Evolutionary conservation across 2,888 invertebrate species (phyloP).

Genomic region (Drosophila cracens): DNA sequence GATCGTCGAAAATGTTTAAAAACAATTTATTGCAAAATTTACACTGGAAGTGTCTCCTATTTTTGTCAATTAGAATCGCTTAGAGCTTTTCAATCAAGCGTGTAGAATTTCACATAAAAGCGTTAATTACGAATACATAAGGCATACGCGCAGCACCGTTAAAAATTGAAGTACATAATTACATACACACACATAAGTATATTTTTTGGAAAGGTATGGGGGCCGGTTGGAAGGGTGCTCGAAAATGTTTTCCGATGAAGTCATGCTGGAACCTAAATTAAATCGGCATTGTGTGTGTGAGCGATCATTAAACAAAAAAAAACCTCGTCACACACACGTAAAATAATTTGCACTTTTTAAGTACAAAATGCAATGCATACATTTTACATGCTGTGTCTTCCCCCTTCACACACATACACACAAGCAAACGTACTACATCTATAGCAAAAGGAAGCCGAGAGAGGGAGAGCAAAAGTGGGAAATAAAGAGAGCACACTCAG

Average conservation of each 20-base stretch:
- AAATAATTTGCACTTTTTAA: slow-evolving; percentile 73
- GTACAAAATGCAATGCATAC: slow-evolving; percentile 73
- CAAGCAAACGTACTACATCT: slow-evolving; percentile 6
- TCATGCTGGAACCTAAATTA: slow-evolving; percentile 76
- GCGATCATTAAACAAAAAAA: slow-evolving; percentile 69
- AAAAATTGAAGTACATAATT: slow-evolving; percentile 61
- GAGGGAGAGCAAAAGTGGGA: slow-evolving; percentile 27
- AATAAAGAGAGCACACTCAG: slow-evolving; percentile 43
- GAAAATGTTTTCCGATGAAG: slow-evolving; percentile 69
- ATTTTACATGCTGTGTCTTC: slow-evolving; percentile 48
- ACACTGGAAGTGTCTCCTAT: slow-evolving; percentile 50
- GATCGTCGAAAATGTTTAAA: slow-evolving; percentile 19
- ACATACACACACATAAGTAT: slow-evolving; percentile 21
- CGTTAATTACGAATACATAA: slow-evolving; percentile 67
- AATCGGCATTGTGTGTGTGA: slow-evolving; percentile 54
- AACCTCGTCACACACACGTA: slow-evolving; percentile 13
- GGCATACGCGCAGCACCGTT: slow-evolving; percentile 53
- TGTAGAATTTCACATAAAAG: slow-evolving; percentile 71
- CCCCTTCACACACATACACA: slow-evolving; percentile 27
- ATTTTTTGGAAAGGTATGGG: slow-evolving; percentile 10
- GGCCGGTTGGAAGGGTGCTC: slow-evolving; percentile 24
- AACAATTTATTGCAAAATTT: slow-evolving; percentile 12
- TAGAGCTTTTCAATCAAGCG: slow-evolving; percentile 56
- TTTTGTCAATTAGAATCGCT: slow-evolving; percentile 64
- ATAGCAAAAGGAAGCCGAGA: slow-evolving; percentile 45